Conservation (phyloP, 2,888 invertebrate genomes). For the Drosophila macrospina region DNA sequence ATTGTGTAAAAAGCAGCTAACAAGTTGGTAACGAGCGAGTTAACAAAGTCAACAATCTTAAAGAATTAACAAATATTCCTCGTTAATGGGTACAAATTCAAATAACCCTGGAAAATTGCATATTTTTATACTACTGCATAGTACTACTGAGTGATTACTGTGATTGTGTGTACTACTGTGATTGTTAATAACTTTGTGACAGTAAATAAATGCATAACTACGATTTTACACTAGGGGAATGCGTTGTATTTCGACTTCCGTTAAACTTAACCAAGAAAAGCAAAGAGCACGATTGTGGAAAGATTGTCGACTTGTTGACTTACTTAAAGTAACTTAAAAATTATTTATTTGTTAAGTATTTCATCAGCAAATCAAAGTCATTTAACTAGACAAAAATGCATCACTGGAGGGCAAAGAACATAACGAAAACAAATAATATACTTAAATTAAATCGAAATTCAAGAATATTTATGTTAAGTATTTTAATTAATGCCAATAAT, state of each 20-base stretch:
- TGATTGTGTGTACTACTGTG: no score
- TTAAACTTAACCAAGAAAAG: not conserved
- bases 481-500: no score
- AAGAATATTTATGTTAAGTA: no score
- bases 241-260: constrained; percentile 17
- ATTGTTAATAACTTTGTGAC: constrained; percentile 2
- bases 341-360: not conserved
- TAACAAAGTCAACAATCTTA: no score
- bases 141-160: no score
- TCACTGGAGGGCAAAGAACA: not conserved
- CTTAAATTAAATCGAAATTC: no score
- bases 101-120: no score
- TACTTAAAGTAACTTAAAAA: not conserved
- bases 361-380: not conserved
- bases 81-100: no score
- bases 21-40: no score
- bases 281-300: constrained; percentile 11
- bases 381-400: not conserved
- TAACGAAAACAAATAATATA: no score
- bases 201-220: not conserved
- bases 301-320: not conserved
- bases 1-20: not conserved
- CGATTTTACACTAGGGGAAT: not conserved
- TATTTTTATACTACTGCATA: no score
- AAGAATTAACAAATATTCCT: no score